Evolutionary conservation across 2,888 invertebrate species (phyloP), one percentile per base, ranked within the genome.

Genomic region (Platynereis dumerilii): DNA sequence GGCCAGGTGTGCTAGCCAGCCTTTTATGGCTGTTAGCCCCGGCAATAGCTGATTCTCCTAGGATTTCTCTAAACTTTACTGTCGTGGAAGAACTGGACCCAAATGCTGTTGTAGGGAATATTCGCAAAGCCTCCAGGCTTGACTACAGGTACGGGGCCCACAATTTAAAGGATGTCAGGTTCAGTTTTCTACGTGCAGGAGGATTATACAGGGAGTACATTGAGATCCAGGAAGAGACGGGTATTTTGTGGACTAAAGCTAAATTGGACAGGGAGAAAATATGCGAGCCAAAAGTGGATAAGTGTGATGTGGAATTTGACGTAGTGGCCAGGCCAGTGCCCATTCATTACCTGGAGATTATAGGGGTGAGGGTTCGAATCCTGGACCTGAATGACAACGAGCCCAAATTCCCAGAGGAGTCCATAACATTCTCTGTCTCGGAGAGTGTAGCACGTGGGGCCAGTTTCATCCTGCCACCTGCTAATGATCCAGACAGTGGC

Each of bases 371-470:
- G n/a, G 60, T 73, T 5, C 63, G 62, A n/a, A 68, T 73, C 28
- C 26, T 63, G 12, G 73, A 73, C 45, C 54, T 65, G 48, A 73
- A 73, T 48, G 73, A 73, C 64, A 70, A 73, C 65, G 57, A 53
- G 3, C 73, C 73, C 15, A 27, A 45, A 2, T 72, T 72, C 55
- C 69, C 62, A 55, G 42, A 62, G 29, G 29, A 29, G 15, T 34
- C 56, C 12, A 62, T 62, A 27, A 52, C 57, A 7, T 22, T 62
- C 26, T 27, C 56, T 17, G 44, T 62, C 10, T 62, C 62, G 2
- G 62, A 62, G 57, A 55, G 39, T 24, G 61, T 61, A 22, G 54
- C 54, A 54, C 61, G 54, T 5, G 54, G 55, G 15, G 61, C 54
- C 2, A 61, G 54, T 34, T 61, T 61, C 42, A 52, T 39, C 53